phyloP scores from a whole-genome alignment of 2,888 invertebrate genomes.

The Ditula angustiorana region DNA sequence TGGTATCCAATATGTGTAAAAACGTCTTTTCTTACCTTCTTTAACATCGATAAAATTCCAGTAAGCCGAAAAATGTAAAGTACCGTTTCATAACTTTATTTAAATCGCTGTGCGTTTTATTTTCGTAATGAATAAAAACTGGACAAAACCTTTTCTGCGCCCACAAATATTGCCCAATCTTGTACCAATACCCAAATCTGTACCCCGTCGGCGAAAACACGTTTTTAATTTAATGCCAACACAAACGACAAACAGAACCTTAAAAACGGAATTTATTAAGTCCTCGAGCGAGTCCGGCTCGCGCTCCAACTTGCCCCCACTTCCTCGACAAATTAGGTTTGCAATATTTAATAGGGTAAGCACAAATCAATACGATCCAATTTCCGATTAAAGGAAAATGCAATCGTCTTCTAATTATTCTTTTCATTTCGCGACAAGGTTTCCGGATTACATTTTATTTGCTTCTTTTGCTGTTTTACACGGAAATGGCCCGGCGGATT shows the following conservation, averaged over 20 bases:
- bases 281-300: neutral
- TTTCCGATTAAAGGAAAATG: conserved; percentile 27
- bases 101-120: neutral
- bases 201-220: conserved; percentile 28
- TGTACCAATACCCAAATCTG: conserved; percentile 36
- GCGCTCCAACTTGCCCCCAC: neutral
- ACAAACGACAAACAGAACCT: conserved; percentile 28
- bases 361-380: conserved; percentile 30
- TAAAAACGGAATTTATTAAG: conserved; percentile 22
- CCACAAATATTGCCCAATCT: conserved; percentile 27
- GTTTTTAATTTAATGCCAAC: conserved; percentile 36
- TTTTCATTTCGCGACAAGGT: conserved; percentile 9
- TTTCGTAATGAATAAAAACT: neutral
- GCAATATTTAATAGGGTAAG: conserved; percentile 37
- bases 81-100: too few species aligned
- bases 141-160: conserved; percentile 2
- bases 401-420: conserved; percentile 32
- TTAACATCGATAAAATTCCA: too few species aligned
- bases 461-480: neutral
- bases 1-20: too few species aligned
- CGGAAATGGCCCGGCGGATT: neutral
- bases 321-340: conserved; percentile 28
- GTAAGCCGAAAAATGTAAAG: too few species aligned
- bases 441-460: conserved; percentile 17
- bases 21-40: too few species aligned